A percentile compares a stretch with the other conserved stretches of the same genome.
Evolutionary conservation across 2,888 invertebrate genomes (phyloP).

Genomic region (Oxytorus armatus): DNA sequence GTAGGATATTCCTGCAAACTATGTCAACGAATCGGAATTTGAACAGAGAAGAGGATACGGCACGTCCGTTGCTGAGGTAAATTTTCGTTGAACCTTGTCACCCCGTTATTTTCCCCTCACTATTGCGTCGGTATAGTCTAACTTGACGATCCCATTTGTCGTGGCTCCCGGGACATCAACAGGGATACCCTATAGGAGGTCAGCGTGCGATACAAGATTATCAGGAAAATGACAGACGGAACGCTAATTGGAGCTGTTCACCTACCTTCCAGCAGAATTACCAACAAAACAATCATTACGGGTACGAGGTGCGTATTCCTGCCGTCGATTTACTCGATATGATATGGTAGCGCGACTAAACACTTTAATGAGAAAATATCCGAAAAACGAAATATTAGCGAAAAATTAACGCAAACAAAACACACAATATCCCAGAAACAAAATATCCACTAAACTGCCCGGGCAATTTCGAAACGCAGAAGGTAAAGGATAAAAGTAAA

Average conservation of each 20-base stretch:
- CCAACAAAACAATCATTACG: slow-evolving; percentile 79
- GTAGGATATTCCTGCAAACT: slow-evolving; percentile 77
- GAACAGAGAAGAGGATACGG: slow-evolving; percentile 78
- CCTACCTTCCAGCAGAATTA: slow-evolving; percentile 77
- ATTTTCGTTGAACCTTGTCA: background rate
- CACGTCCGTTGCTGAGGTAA: slow-evolving; percentile 82
- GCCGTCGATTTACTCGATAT: too few species aligned
- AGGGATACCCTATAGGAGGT: slow-evolving; percentile 25
- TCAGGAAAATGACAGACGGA: slow-evolving; percentile 81
- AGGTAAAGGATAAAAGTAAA: too few species aligned
- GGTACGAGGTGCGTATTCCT: slow-evolving; percentile 83
- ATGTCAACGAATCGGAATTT: slow-evolving; percentile 76
- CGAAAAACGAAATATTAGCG: too few species aligned
- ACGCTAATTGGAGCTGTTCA: slow-evolving; percentile 82
- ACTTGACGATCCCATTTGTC: background rate
- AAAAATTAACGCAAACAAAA: too few species aligned
- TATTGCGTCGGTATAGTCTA: background rate
- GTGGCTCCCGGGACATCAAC: slow-evolving; percentile 28
- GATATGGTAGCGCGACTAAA: too few species aligned
- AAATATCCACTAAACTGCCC: too few species aligned
- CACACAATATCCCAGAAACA: too few species aligned
- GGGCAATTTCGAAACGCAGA: too few species aligned
- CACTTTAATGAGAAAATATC: too few species aligned
- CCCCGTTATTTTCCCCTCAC: background rate
- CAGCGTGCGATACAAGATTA: slow-evolving; percentile 77